phyloP scores from a whole-genome alignment of 2,797 vertebrate species.

The Microctenopoma steveboyesi region DNA sequence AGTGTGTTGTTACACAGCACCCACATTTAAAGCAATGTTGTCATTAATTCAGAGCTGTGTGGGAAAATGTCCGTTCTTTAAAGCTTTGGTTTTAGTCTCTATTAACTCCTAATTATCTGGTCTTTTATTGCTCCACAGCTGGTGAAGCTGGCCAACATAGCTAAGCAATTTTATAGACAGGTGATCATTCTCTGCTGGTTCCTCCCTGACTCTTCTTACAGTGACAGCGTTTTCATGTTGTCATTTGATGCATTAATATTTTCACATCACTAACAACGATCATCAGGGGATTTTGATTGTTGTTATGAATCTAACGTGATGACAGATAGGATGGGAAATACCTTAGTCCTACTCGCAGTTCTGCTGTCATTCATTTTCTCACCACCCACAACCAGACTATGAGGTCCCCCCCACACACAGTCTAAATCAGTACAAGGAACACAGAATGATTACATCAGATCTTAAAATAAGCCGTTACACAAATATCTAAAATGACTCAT shows the following conservation, averaged over 20 bases:
- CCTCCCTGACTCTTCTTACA: not conserved
- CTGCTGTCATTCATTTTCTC: constrained; percentile 41
- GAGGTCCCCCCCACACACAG: not conserved
- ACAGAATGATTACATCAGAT: constrained; percentile 35
- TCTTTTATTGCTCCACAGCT: not conserved
- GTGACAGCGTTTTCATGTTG: not conserved
- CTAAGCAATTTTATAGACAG: not conserved
- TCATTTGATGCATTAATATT: not conserved
- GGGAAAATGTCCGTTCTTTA: too few relatives aligned
- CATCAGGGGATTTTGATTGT: constrained; percentile 12
- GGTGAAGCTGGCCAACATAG: not conserved
- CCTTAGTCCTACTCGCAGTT: constrained; percentile 32
- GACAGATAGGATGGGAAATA: constrained; percentile 25
- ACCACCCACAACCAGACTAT: constrained; percentile 32
- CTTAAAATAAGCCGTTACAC: constrained; percentile 39
- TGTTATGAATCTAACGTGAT: constrained; percentile 11
- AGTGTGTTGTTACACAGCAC: not conserved
- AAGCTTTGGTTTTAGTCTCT: too few relatives aligned
- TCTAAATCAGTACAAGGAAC: constrained; percentile 3
- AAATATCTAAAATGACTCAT: constrained; percentile 42
- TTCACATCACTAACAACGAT: not conserved
- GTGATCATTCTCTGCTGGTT: not conserved
- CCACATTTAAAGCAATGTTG: not conserved
- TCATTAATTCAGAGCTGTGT: too few relatives aligned
- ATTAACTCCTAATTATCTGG: too few relatives aligned